Percentiles rank a stretch among this genome's conserved stretches.
Evolutionary conservation across 1,140 invertebrate genomes (phyloP).

Genomic region (Steinernema khuongi): DNA sequence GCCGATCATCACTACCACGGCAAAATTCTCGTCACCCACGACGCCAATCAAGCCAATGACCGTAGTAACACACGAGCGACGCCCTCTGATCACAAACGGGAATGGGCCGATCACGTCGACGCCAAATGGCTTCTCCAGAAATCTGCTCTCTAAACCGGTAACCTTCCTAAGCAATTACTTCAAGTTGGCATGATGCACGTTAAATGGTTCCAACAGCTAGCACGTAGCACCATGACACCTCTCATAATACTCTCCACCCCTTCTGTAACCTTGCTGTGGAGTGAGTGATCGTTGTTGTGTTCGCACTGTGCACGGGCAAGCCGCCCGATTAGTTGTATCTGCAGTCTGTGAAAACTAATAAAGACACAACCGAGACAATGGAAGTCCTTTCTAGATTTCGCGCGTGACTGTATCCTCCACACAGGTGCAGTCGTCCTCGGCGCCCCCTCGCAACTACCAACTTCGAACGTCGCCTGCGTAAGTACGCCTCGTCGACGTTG

Average conservation of each 20-base stretch:
- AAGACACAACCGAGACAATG: not conserved
- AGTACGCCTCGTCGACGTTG: not conserved
- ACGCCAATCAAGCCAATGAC: constrained; percentile 35
- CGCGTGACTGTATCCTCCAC: not conserved
- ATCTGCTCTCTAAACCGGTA: constrained; percentile 15
- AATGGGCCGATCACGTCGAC: constrained; percentile 17
- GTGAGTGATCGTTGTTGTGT: constrained; percentile 10
- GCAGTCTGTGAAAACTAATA: not conserved
- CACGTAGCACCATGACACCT: not conserved
- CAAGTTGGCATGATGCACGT: constrained; percentile 9
- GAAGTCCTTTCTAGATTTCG: not conserved
- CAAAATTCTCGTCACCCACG: constrained; percentile 30
- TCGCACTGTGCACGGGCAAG: not conserved
- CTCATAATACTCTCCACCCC: not conserved
- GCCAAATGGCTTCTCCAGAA: constrained; percentile 11
- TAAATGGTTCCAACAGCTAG: not conserved
- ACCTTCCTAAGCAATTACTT: constrained; percentile 19
- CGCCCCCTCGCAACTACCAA: not conserved
- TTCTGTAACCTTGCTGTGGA: not conserved
- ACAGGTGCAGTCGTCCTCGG: not conserved
- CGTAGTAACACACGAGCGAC: not conserved
- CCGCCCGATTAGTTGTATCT: not conserved
- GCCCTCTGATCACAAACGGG: not conserved
- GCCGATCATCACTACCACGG: constrained; percentile 21
- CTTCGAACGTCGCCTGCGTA: not conserved